Percentiles rank a stretch among this genome's conserved stretches.
These are phyloP conservation scores for Phoenicopterus ruber DNA, from an alignment of 2,113 vertebrate genomes.

Conservation along the genomic window DNA sequence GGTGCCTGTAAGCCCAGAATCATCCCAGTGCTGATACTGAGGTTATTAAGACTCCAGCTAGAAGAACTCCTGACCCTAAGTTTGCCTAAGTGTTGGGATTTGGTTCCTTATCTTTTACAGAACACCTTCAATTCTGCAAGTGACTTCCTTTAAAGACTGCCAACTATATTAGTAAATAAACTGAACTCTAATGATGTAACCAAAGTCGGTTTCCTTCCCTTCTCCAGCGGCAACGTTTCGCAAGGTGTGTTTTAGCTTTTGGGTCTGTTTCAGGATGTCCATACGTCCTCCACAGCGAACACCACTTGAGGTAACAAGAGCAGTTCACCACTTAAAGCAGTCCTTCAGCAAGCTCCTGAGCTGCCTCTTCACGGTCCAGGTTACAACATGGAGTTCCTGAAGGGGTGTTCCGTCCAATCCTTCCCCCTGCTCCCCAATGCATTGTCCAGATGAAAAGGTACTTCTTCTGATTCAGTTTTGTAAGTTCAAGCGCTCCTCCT, in stretches of 20 bases:
- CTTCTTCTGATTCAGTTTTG: conserved; percentile 67
- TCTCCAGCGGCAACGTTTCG: conserved; percentile 30
- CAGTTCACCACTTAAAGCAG: conserved; percentile 75
- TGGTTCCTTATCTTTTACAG: neutral
- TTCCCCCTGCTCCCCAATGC: conserved; percentile 44
- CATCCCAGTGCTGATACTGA: neutral
- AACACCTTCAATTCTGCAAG: conserved; percentile 49
- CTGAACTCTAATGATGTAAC: conserved; percentile 69
- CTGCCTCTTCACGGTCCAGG: conserved; percentile 58
- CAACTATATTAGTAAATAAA: conserved; percentile 67
- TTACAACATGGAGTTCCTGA: conserved; percentile 36
- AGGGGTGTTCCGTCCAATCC: conserved; percentile 43
- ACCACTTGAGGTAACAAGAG: conserved; percentile 87
- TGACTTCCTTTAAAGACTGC: conserved; percentile 69
- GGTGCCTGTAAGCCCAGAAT: conserved; percentile 33
- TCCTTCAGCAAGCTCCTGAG: conserved; percentile 66
- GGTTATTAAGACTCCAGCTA: conserved; percentile 51
- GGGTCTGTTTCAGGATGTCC: conserved; percentile 3
- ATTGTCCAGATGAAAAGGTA: conserved; percentile 59
- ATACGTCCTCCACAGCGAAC: conserved; percentile 77
- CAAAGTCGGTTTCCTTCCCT: conserved; percentile 49
- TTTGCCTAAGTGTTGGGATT: neutral
- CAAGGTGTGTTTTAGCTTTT: conserved; percentile 34
- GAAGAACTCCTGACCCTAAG: conserved; percentile 47
- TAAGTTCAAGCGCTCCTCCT: conserved; percentile 81